A percentile compares a stretch with the other conserved stretches of the same genome.
Evolutionary conservation across 2,888 invertebrate genomes (phyloP).

Genomic region (Congeria kusceri): DNA sequence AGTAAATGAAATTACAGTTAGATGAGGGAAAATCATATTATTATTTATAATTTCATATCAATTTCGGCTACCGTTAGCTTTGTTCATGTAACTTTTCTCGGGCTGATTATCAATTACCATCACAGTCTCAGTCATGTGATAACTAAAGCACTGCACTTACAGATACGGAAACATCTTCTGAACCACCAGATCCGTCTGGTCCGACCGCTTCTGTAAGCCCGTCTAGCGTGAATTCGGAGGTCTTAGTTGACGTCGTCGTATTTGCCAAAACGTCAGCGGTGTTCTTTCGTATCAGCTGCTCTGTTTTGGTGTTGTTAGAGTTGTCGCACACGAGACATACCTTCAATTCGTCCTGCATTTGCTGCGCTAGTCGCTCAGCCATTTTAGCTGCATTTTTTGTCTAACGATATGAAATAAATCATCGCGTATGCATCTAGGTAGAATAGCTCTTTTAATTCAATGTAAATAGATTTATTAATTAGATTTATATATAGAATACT

Average conservation of each 20-base stretch:
- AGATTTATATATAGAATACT: too few relatives aligned
- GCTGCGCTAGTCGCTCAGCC: constrained; percentile 30
- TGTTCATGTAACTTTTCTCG: too few relatives aligned
- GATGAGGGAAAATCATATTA: too few relatives aligned
- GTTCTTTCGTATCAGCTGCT: constrained; percentile 46
- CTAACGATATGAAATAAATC: constrained; percentile 2
- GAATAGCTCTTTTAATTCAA: too few relatives aligned
- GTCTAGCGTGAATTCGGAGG: constrained; percentile 39
- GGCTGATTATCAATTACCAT: too few relatives aligned
- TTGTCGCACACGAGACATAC: constrained; percentile 47
- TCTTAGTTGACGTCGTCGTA: constrained; percentile 16
- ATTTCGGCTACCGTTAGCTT: too few relatives aligned
- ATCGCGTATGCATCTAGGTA: too few relatives aligned
- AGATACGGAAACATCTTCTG: constrained; percentile 16
- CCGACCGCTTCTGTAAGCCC: constrained; percentile 26
- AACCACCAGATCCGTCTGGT: neutral
- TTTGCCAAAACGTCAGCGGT: constrained; percentile 24
- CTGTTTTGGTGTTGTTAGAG: constrained; percentile 26
- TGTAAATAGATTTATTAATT: too few relatives aligned
- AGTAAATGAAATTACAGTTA: too few relatives aligned
- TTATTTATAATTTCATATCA: too few relatives aligned
- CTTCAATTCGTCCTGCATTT: constrained; percentile 28
- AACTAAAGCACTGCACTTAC: constrained; percentile 4
- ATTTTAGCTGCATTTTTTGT: constrained; percentile 42
- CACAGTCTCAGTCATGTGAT: neutral